Base-by-base conservation (phyloP, 2,888 invertebrate species). In the Pyrochroa serraticornis region DNA sequence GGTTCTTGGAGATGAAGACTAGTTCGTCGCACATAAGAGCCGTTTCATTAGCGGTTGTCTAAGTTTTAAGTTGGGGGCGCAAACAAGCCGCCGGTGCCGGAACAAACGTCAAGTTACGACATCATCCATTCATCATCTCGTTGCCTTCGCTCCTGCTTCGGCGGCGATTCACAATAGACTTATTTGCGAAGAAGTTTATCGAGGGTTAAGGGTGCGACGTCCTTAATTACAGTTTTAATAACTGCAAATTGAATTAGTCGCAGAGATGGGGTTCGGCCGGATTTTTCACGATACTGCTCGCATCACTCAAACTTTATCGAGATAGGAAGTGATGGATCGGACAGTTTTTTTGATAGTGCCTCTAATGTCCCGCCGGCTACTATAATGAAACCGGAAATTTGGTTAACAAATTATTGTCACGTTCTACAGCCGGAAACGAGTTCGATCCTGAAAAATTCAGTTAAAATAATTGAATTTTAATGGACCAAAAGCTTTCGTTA, bases 11-110 rank as follows among this genome's bases (percentile, higher is more conserved):
- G 22, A 22, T 22, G 22, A 22, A 22, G 22, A 22, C 22, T 22
- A 22, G 22, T 22, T 22, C 22, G 22, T 22, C 22, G 22, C 22
- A 22, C 22, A 22, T 22, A 22, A 22, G 22, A 31, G 43, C 30
- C 44, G 51, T 44, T 51, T 51, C 51, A 51, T 51, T 51, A 51
- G 43, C 37, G 44, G 51, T 33, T 51, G 51, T 51, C 51, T 51
- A 51, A 51, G 51, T 51, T 51, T 51, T 51, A 37, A 50, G 50
- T 13, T 50, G 41, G 33, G 5, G 42, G 50, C 34, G 13, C 44
- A 51, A 51, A 51, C 51, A 51, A 51, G 51, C 51, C 51, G 43
- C 44, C 43, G 30, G 48, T 30, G 12, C 30, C 36, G 41, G 35
- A 50, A 44, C 51, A 51, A 51, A 51, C 51, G 51, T 51, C 51